Conservation (phyloP, 1,140 invertebrate genomes). For the Melitaea cinxia region DNA sequence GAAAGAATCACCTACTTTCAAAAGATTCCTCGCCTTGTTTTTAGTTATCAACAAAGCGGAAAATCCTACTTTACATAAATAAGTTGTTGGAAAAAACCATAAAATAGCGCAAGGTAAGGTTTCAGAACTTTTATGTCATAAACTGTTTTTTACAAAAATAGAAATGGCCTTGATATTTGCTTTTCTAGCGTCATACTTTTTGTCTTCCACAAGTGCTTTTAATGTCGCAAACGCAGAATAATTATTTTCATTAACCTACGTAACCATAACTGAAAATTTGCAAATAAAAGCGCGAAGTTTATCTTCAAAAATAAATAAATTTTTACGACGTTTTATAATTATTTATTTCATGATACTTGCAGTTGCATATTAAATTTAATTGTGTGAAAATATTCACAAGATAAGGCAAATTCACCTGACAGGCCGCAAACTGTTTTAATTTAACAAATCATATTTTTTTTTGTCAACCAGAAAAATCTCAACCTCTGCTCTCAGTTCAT, state of each 20-base stretch:
- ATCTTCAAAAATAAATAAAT: not conserved
- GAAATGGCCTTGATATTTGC: slow-evolving; percentile 15
- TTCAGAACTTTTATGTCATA: not conserved
- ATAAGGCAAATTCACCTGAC: slow-evolving; percentile 2
- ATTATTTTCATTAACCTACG: slow-evolving; percentile 37
- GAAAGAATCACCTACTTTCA: too few relatives aligned
- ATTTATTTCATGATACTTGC: slow-evolving; percentile 1
- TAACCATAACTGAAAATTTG: slow-evolving; percentile 33
- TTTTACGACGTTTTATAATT: not conserved
- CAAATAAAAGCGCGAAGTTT: slow-evolving; percentile 31
- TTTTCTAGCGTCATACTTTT: slow-evolving; percentile 15
- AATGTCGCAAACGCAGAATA: slow-evolving; percentile 32
- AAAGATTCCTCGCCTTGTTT: too few relatives aligned
- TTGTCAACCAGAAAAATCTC: slow-evolving; percentile 36
- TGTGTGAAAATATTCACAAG: slow-evolving; percentile 2
- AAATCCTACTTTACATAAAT: slow-evolving; percentile 1
- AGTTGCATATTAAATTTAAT: slow-evolving; percentile 7
- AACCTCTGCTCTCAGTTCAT: slow-evolving; percentile 29
- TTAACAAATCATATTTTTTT: slow-evolving; percentile 28
- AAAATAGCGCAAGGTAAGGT: not conserved
- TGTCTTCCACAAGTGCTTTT: slow-evolving; percentile 18
- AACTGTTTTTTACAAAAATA: not conserved
- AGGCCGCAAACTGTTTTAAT: slow-evolving; percentile 2
- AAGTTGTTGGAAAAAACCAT: slow-evolving; percentile 6
- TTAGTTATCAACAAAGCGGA: slow-evolving; percentile 1